Evolutionary conservation across 2,888 invertebrate genomes (phyloP).

Genomic region (Lumbricus terrestris): DNA sequence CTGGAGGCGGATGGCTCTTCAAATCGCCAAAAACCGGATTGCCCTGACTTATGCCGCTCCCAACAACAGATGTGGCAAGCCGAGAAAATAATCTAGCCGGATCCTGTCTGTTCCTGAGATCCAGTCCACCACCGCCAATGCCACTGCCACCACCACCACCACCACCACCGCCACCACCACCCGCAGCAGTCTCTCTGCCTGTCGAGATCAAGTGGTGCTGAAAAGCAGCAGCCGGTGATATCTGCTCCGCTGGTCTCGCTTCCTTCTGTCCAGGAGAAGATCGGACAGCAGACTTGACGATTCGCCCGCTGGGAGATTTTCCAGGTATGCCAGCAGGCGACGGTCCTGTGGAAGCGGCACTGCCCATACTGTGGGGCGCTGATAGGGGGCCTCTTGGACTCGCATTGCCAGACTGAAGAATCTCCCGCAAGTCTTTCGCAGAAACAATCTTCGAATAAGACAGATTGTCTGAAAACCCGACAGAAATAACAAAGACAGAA

Average conservation of each 20-base stretch:
- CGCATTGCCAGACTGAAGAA: not conserved
- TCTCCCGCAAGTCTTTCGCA: slow-evolving; percentile 14
- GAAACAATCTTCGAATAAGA: slow-evolving; percentile 35
- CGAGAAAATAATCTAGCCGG: not conserved
- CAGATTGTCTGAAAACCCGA: slow-evolving; percentile 27
- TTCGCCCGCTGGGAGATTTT: not conserved
- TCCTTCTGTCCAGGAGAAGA: not conserved
- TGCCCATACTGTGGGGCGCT: not conserved
- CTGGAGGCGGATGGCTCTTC: not conserved
- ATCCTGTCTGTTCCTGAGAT: not conserved
- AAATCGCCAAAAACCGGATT: not conserved
- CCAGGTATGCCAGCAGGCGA: not conserved
- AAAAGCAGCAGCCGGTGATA: not conserved
- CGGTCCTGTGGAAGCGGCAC: not conserved
- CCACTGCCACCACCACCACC: too few species aligned
- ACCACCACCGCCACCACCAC: too few species aligned
- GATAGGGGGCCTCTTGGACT: not conserved
- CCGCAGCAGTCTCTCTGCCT: not conserved
- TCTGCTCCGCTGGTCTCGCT: not conserved
- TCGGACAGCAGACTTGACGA: not conserved
- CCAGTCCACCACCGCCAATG: not conserved
- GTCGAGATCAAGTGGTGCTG: not conserved
- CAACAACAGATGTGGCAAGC: not conserved
- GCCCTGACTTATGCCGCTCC: not conserved
- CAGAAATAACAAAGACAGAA: not conserved